Conservation (phyloP, 1,140 invertebrate species). For the Eueides isabella region DNA sequence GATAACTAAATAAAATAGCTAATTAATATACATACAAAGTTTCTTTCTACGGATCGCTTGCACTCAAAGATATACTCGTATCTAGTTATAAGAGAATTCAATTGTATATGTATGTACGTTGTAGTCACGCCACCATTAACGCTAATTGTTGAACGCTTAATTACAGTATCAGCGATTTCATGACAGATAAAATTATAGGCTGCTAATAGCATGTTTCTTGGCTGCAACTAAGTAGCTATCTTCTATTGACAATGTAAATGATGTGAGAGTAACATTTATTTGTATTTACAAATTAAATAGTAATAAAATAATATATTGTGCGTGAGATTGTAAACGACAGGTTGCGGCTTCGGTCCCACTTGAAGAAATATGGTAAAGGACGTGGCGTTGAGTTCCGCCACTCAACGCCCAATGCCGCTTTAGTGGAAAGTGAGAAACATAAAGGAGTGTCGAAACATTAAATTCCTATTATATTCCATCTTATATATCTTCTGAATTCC, state of each 20-base stretch:
- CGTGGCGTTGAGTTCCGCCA: too few species aligned
- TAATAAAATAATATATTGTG: too few species aligned
- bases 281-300: too few species aligned
- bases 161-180: slow-evolving; percentile 27
- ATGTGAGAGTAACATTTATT: background rate
- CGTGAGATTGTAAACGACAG: too few species aligned
- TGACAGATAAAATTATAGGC: slow-evolving; percentile 29
- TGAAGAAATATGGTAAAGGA: too few species aligned
- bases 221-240: background rate
- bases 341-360: too few species aligned
- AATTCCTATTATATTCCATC: too few species aligned
- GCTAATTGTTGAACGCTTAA: slow-evolving; percentile 20
- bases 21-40: background rate
- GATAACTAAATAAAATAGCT: too few species aligned
- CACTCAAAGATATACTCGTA: background rate
- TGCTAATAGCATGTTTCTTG: background rate
- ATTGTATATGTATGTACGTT: slow-evolving; percentile 1
- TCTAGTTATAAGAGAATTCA: slow-evolving; percentile 15
- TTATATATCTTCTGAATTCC: too few species aligned
- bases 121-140: slow-evolving; percentile 30
- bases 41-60: background rate
- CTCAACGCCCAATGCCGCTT: too few species aligned
- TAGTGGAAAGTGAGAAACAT: too few species aligned
- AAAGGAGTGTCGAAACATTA: too few species aligned
- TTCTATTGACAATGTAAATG: background rate